A percentile compares a stretch with the other conserved stretches of the same genome.
Conservation (phyloP, 2,113 vertebrate genomes). For the Turnix velox region DNA sequence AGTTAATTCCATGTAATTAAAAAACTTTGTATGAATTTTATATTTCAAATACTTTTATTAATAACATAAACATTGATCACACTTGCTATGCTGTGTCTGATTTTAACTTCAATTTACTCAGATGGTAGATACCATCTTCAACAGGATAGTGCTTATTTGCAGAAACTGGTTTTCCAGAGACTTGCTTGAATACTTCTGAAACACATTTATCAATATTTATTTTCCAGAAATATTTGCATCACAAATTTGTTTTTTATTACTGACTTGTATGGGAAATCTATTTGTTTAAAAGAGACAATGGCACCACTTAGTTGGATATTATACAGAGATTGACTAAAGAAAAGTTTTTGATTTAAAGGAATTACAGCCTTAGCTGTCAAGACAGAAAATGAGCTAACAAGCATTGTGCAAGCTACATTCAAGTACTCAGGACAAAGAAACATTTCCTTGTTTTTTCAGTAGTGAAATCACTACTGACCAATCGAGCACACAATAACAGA, state of each 20-base stretch:
- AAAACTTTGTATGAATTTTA: neutral
- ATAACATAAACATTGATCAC: neutral
- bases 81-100: neutral
- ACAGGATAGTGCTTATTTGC: neutral
- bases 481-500: neutral
- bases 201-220: neutral
- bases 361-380: neutral
- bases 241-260: neutral
- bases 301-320: neutral
- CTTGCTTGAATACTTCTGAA: neutral
- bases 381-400: neutral
- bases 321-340: neutral
- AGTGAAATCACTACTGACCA: slow-evolving; percentile 19
- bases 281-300: neutral
- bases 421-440: neutral
- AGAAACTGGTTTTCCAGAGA: neutral
- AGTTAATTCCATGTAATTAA: neutral
- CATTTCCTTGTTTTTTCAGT: slow-evolving; percentile 15
- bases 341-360: neutral
- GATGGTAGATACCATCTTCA: neutral
- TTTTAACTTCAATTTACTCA: neutral
- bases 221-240: neutral
- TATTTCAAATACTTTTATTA: neutral
- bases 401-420: neutral
- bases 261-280: neutral